A percentile compares a stretch with the other conserved stretches of the same genome.
Conservation (phyloP, 2,888 invertebrate genomes). For the Eilema griseolum region DNA sequence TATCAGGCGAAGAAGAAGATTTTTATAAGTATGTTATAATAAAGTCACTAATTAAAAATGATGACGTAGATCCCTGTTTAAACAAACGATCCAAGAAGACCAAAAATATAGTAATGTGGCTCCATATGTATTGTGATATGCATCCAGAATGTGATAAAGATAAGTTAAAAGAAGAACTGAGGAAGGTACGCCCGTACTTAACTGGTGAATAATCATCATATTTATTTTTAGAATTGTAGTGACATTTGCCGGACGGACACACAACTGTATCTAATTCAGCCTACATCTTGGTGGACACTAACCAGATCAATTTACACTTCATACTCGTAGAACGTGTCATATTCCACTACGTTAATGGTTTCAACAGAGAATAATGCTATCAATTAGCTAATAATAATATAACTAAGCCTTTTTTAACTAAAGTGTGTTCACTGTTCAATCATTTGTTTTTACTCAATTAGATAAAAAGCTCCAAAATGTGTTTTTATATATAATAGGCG, state of each 20-base stretch:
- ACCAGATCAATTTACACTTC: conserved; percentile 12
- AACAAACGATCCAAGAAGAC: conserved; percentile 54
- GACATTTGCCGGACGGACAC: neutral
- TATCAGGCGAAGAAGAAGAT: conserved; percentile 32
- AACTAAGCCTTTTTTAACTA: neutral
- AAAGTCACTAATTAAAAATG: conserved; percentile 51
- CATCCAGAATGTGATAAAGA: conserved; percentile 62
- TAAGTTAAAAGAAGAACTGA: conserved; percentile 59
- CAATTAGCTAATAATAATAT: neutral
- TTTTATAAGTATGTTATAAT: conserved; percentile 55
- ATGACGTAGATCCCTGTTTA: conserved; percentile 52
- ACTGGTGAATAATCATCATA: neutral
- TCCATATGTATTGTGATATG: conserved; percentile 63
- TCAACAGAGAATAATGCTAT: neutral
- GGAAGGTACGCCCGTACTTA: conserved; percentile 54
- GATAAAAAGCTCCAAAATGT: neutral
- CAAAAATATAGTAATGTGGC: conserved; percentile 62
- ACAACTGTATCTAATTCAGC: neutral
- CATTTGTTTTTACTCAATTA: neutral
- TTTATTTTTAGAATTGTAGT: conserved; percentile 9
- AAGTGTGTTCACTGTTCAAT: neutral
- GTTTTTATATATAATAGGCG: conserved; percentile 21
- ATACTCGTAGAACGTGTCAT: neutral
- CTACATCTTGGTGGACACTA: neutral
- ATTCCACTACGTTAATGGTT: neutral